A percentile compares a stretch with the other conserved stretches of the same genome.
Evolutionary conservation across 2,797 vertebrate species (phyloP).

Genomic region (Lepilemur ruficaudatus): DNA sequence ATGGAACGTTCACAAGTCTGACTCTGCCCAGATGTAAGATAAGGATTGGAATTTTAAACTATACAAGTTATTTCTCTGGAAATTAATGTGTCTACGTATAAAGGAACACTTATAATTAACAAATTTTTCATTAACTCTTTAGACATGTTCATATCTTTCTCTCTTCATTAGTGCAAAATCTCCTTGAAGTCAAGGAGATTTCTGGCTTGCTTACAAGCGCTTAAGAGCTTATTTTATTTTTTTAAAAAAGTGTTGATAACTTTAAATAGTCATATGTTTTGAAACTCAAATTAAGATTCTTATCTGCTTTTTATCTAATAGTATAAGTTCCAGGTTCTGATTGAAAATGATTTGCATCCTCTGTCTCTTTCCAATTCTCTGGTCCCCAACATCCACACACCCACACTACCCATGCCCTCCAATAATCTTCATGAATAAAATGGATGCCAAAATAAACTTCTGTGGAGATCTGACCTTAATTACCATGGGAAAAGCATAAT

Average conservation of each 20-base stretch:
- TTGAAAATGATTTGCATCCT: not conserved
- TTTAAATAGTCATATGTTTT: not conserved
- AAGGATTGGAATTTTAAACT: not conserved
- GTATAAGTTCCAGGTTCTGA: not conserved
- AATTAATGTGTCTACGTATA: not conserved
- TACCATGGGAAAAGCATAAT: conserved; percentile 1
- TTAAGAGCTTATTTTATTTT: not conserved
- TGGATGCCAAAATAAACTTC: not conserved
- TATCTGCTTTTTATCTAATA: not conserved
- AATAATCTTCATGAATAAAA: conserved; percentile 24
- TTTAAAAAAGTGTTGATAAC: not conserved
- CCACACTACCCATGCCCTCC: not conserved
- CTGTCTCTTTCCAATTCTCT: not conserved
- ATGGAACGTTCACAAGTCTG: not conserved
- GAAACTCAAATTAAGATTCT: conserved; percentile 19
- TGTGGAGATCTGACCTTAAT: conserved; percentile 19
- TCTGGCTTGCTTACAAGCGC: not conserved
- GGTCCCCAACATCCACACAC: not conserved
- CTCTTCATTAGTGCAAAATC: not conserved
- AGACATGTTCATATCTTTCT: not conserved
- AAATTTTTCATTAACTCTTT: conserved; percentile 7
- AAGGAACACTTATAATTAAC: not conserved
- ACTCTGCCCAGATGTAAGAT: not conserved
- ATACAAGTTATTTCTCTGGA: not conserved
- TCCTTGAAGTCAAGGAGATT: not conserved